Evolutionary conservation across 2,888 invertebrate species (phyloP).

Genomic region (Taphrorychus bicolor): DNA sequence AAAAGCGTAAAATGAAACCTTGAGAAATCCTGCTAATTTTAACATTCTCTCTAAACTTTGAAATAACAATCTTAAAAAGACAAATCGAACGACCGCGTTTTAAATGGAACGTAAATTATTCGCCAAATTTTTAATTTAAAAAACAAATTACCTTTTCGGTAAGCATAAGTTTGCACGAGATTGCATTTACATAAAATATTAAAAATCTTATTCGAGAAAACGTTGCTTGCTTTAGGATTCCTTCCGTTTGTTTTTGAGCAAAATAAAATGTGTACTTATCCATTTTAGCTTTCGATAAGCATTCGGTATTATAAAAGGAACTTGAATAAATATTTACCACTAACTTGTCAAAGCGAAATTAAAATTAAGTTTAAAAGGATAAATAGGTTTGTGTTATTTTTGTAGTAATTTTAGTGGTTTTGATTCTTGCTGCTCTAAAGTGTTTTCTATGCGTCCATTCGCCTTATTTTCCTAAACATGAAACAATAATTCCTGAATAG

Average conservation of each 20-base stretch:
- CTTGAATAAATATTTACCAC: too few relatives aligned
- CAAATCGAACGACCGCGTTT: constrained; percentile 23
- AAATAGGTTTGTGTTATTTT: neutral
- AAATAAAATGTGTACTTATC: neutral
- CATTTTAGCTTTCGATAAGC: neutral
- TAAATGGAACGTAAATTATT: constrained; percentile 30
- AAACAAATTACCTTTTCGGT: constrained; percentile 34
- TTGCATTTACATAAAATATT: constrained; percentile 41
- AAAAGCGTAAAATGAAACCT: too few relatives aligned
- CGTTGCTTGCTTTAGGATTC: neutral
- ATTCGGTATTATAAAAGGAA: neutral
- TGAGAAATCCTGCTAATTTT: neutral
- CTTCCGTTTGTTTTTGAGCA: neutral
- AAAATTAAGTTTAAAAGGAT: too few relatives aligned
- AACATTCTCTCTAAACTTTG: constrained; percentile 2
- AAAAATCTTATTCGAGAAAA: constrained; percentile 12
- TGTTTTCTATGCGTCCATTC: neutral
- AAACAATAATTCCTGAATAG: constrained; percentile 1
- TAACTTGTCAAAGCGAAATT: too few relatives aligned
- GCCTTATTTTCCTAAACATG: constrained; percentile 1
- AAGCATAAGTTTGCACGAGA: constrained; percentile 30
- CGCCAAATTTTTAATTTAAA: constrained; percentile 35
- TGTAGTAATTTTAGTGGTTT: neutral
- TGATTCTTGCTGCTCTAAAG: neutral
- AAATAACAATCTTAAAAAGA: constrained; percentile 18